Percentiles rank a stretch among this genome's conserved stretches.
Evolutionary conservation across 2,113 vertebrate species (phyloP).

Genomic region (Sorex araneus): DNA sequence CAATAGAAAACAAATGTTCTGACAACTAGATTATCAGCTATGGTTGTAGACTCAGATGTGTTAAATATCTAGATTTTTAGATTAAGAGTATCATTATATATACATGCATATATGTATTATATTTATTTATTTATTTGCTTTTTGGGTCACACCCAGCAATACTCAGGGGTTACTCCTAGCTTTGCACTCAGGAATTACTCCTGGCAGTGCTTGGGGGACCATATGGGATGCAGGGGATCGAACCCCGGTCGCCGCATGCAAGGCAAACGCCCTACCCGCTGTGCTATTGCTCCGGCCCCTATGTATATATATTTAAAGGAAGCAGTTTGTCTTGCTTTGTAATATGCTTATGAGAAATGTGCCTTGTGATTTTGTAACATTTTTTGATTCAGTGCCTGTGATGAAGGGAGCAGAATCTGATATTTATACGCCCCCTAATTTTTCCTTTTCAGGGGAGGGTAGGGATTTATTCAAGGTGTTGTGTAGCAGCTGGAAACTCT

Average conservation of each 20-base stretch:
- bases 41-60: background rate
- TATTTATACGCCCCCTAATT: background rate
- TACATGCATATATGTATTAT: too few relatives aligned
- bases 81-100: background rate
- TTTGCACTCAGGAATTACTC: too few relatives aligned
- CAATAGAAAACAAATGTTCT: background rate
- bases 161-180: too few relatives aligned
- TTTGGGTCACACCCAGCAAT: too few relatives aligned
- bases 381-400: background rate
- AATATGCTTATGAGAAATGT: background rate
- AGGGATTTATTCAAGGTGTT: background rate
- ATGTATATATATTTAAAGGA: background rate
- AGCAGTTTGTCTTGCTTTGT: background rate
- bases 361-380: background rate
- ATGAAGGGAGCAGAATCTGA: background rate
- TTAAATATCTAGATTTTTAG: background rate
- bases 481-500: background rate
- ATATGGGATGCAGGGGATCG: too few relatives aligned
- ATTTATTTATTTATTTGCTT: too few relatives aligned
- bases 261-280: too few relatives aligned
- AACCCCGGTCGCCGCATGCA: too few relatives aligned
- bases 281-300: too few relatives aligned
- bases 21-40: background rate
- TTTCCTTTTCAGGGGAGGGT: background rate
- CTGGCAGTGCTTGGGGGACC: too few relatives aligned